Base-by-base conservation (phyloP, 2,888 invertebrate genomes). In the Hipparchia semele region DNA sequence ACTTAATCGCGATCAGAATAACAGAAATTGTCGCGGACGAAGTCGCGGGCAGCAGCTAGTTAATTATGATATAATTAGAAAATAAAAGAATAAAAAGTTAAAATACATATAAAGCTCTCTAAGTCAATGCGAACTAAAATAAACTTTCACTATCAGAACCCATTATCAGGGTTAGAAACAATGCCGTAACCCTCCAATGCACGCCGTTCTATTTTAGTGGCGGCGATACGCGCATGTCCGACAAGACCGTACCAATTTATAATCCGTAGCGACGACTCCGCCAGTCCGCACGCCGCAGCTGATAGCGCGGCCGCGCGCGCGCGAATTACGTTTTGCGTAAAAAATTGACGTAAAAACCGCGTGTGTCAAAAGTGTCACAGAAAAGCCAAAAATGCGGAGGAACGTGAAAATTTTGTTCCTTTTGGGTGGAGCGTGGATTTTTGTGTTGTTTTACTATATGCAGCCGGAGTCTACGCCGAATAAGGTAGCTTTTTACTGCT, bases 281-380 rank as follows among this genome's bases (percentile, higher is more conserved):
- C 56, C 71, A 75, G 73, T 72, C 84, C 84, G 87, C 86, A 85
- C 87, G 90, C 88, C 86, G 86, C 86, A 82, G 86, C 86, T 81
- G 79, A 77, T 76, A 87, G 93, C 90, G 93, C 92, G 93, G 92
- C 90, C 89, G 92, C 90, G 92, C 91, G 92, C 91, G 75, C 79
- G 81, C 80, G 76, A 78, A 84, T 83, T 10, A 39, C 77, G 73
- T 65, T 72, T 72, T 46, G 60, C 72, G 58, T 45, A 73, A 80
- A 80, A 76, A 71, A 68, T 33, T 33, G 39, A 33, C 67, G 68
- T 56, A 23, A 68, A 64, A 69, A 61, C 6, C 69, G 65, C 73
- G 73, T 46, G 69, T 61, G 69, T 23, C 23, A 9, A 10, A 9
- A 60, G 68, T 69, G 69, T 61, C 60, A 69, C 46, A 53, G 23